Conservation (phyloP, 2,797 vertebrate species). For the Agapornis canus region DNA sequence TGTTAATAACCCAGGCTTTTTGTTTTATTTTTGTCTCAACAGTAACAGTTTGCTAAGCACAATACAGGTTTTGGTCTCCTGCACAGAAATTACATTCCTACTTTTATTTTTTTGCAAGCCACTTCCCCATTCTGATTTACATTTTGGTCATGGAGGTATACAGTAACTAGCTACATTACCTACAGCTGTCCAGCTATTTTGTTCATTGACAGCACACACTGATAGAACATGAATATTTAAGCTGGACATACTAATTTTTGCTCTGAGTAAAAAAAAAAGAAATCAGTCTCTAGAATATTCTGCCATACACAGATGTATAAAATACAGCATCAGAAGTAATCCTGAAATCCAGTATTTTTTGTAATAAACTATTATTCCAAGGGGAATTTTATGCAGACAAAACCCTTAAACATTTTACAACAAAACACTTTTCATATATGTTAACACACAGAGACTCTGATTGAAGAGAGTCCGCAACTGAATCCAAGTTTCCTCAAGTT, state of each 20-base stretch:
- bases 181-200: neutral
- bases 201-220: neutral
- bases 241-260: neutral
- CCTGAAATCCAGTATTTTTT: neutral
- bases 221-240: neutral
- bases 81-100: neutral
- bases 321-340: neutral
- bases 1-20: neutral
- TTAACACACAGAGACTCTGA: conserved; percentile 91
- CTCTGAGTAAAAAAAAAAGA: neutral
- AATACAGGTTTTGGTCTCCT: neutral
- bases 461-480: conserved; percentile 84
- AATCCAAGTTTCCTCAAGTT: conserved; percentile 86
- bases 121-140: neutral
- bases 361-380: neutral
- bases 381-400: neutral
- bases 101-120: accelerated
- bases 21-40: neutral
- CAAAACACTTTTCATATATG: conserved; percentile 91
- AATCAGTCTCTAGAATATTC: neutral
- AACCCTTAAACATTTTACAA: conserved; percentile 72
- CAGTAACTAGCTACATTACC: neutral
- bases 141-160: neutral
- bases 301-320: neutral
- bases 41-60: neutral